Conservation (phyloP, 2,888 invertebrate genomes). For the Orchesella flavescens region DNA sequence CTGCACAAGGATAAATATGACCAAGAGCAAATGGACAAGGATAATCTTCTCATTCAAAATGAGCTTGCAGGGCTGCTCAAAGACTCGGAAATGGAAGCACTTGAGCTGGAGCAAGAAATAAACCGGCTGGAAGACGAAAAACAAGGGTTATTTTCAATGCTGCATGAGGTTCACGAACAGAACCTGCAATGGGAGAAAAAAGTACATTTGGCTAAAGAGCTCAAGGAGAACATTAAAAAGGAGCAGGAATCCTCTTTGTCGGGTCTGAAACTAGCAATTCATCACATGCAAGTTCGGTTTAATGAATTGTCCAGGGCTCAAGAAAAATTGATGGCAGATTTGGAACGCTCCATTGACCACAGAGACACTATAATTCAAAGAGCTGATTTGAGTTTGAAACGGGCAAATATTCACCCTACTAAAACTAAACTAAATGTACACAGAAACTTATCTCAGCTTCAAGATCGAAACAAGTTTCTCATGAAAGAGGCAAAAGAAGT, state of each 20-base stretch:
- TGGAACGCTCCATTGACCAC: conserved; percentile 80
- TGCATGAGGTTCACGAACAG: conserved; percentile 76
- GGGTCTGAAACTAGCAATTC: conserved; percentile 68
- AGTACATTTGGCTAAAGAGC: conserved; percentile 82
- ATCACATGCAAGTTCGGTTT: conserved; percentile 74
- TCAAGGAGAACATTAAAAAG: conserved; percentile 80
- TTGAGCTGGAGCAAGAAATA: conserved; percentile 82
- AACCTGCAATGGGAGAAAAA: conserved; percentile 88
- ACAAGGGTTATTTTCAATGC: conserved; percentile 79
- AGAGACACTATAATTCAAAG: conserved; percentile 80
- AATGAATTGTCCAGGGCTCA: conserved; percentile 78
- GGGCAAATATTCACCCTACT: conserved; percentile 75
- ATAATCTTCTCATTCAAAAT: conserved; percentile 77
- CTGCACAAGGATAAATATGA: conserved; percentile 77
- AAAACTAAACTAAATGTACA: conserved; percentile 77
- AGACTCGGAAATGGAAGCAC: conserved; percentile 81
- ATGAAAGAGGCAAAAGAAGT: conserved; percentile 73
- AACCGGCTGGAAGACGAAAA: conserved; percentile 81
- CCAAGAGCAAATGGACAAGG: conserved; percentile 77
- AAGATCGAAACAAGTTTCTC: conserved; percentile 78
- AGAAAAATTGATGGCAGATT: conserved; percentile 79
- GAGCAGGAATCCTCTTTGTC: conserved; percentile 74
- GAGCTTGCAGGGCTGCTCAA: conserved; percentile 76
- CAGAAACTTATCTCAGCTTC: conserved; percentile 79
- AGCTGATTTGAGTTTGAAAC: conserved; percentile 78